Base-by-base conservation (phyloP, 64 coral and sea anemone genomes). In the Pocillopora verrucosa region DNA sequence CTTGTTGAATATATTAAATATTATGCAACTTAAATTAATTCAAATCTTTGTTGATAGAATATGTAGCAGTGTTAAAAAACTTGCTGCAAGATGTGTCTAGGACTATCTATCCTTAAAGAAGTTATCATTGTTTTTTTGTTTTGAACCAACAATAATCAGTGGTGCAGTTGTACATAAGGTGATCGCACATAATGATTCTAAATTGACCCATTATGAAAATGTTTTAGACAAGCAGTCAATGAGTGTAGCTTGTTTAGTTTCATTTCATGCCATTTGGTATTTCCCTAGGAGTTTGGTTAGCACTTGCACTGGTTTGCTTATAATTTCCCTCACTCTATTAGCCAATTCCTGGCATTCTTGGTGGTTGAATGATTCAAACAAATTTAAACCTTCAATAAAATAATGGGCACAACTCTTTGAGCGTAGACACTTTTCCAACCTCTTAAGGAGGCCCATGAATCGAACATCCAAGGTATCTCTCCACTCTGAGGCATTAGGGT, bases 361-460 rank as follows among this genome's bases (percentile, higher is more conserved):
- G 5, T 1, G 1, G 20, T 36, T 13, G 22, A 85, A 72, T 0
- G 1, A 0, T 58, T 92, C 94, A 93, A 96, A 93, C 87, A 96
- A 75, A 62, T 96, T 93, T 10, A 96, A 19, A 45, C 80, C 56
- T 20, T 36, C 24, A 10, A 96, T 93, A 19, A 96, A 96, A 72
- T 90, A 96, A 41, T 96, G 94, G 38, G 94, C 91, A 30, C 90
- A 96, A 7, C 35, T 59, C 17, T 0, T 6, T 10, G 89, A 34
- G 13, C 10, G 0, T 1, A 96, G n/a, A 80, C 90, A 93, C 16
- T 36, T 30, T 34, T 59, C 5, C 62, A 92, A 61, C 61, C 74
- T 86, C 24, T 35, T 12, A 10, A 78, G 76, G 11, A 78, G 76
- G 80, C 61, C 35, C 10, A 83, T 3, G 51, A 94, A 94, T 19